A percentile compares a stretch with the other conserved stretches of the same genome.
phyloP scores from a whole-genome alignment of 2,888 invertebrate genomes.

The Timandra comae region DNA sequence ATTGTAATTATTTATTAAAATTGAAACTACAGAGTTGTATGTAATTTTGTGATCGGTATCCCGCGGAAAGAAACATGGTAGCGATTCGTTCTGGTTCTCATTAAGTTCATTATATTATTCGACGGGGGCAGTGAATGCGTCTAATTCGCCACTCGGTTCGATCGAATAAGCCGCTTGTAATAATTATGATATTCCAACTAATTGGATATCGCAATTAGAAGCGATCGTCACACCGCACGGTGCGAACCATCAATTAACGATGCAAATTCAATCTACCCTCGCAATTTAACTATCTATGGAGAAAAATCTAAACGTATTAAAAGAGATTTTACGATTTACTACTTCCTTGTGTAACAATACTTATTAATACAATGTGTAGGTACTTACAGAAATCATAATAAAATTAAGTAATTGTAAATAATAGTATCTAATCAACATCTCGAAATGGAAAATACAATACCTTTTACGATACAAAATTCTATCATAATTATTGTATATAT shows the following conservation, averaged over 20 bases:
- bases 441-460: too few relatives aligned
- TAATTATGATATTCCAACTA: conserved; percentile 54
- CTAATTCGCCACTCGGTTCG: conserved; percentile 41
- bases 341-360: too few relatives aligned
- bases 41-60: conserved; percentile 13
- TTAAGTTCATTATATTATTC: conserved; percentile 38
- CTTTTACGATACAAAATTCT: too few relatives aligned
- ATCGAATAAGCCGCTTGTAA: conserved; percentile 34
- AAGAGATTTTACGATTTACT: too few relatives aligned
- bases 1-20: too few relatives aligned
- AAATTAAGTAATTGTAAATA: too few relatives aligned
- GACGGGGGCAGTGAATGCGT: conserved; percentile 31
- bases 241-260: conserved; percentile 52
- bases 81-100: conserved; percentile 32
- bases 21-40: conserved; percentile 1
- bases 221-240: conserved; percentile 45
- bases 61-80: conserved; percentile 12
- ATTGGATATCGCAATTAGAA: conserved; percentile 56
- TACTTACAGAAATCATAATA: too few relatives aligned
- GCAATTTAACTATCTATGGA: conserved; percentile 17
- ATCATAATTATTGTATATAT: too few relatives aligned
- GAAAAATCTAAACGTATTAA: conserved; percentile 14
- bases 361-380: too few relatives aligned
- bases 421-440: too few relatives aligned
- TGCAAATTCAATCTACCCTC: conserved; percentile 41